These are phyloP conservation scores for Pediacus dermestoides DNA, from an alignment of 2,888 invertebrate species.

Conservation along the genomic window DNA sequence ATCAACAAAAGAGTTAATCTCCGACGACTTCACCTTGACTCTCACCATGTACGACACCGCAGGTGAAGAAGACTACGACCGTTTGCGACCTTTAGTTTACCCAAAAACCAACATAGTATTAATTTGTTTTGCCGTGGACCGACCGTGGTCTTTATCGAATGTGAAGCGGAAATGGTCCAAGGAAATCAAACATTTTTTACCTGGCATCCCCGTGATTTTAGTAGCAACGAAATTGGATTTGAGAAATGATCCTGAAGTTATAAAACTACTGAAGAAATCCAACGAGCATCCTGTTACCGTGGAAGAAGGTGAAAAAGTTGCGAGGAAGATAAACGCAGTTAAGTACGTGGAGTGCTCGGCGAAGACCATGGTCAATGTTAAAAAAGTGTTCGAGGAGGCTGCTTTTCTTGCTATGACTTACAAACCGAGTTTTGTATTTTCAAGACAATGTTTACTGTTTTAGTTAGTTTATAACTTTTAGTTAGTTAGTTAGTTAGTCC, in stretches of 20 bases:
- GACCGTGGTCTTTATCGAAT: constrained; percentile 59
- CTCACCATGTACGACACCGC: constrained; percentile 56
- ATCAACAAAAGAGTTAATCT: constrained; percentile 48
- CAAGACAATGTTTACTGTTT: too few relatives aligned
- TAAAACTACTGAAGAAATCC: constrained; percentile 50
- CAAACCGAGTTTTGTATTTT: neutral
- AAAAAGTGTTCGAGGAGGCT: constrained; percentile 60
- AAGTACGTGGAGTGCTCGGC: constrained; percentile 62
- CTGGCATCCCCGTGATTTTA: constrained; percentile 59
- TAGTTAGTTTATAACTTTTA: too few relatives aligned
- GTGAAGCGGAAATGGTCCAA: constrained; percentile 63
- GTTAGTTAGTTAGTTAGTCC: too few relatives aligned
- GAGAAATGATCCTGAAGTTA: constrained; percentile 45
- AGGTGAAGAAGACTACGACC: constrained; percentile 56
- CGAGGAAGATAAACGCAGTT: constrained; percentile 57
- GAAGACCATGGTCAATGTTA: constrained; percentile 59
- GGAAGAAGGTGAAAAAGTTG: constrained; percentile 55
- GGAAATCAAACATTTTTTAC: constrained; percentile 60
- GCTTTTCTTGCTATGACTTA: constrained; percentile 40
- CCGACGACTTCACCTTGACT: constrained; percentile 51
- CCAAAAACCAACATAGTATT: constrained; percentile 62
- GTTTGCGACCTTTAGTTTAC: constrained; percentile 56
- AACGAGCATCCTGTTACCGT: constrained; percentile 55
- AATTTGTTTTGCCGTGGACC: constrained; percentile 62
- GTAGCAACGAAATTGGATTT: constrained; percentile 61